These are phyloP conservation scores for Cacatua alba DNA, from an alignment of 2,113 vertebrate genomes.

Conservation along the genomic window DNA sequence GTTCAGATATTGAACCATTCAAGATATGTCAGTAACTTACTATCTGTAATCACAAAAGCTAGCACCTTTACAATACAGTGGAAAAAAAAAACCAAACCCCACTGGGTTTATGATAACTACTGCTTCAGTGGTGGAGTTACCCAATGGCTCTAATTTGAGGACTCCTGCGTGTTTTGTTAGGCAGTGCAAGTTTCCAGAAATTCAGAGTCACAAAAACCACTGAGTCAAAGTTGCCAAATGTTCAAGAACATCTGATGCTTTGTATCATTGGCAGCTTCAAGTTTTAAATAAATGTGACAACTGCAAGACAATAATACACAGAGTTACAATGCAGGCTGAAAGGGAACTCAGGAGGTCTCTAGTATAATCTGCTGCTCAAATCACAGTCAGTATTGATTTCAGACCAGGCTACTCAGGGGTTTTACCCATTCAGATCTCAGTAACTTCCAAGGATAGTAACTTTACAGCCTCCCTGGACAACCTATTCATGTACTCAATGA, in stretches of 20 bases:
- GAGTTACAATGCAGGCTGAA: not conserved
- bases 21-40: not conserved
- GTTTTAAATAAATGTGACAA: slow-evolving; percentile 18
- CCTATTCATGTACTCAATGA: not conserved
- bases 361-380: not conserved
- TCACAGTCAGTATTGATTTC: not conserved
- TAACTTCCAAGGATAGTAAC: not conserved
- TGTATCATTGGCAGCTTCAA: not conserved
- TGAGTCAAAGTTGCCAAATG: not conserved
- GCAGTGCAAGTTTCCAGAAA: not conserved
- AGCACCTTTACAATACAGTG: not conserved
- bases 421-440: not conserved
- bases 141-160: not conserved
- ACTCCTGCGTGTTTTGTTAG: not conserved
- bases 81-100: not conserved
- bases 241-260: slow-evolving; percentile 30
- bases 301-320: not conserved
- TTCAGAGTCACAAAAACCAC: not conserved
- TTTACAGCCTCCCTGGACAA: not conserved
- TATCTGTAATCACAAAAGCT: not conserved
- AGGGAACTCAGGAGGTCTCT: not conserved
- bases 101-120: not conserved
- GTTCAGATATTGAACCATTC: not conserved
- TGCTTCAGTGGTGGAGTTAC: not conserved
- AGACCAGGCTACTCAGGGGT: not conserved